A percentile compares a stretch with the other conserved stretches of the same genome.
Evolutionary conservation across 2,888 invertebrate genomes (phyloP).

Genomic region (Drosophila histrio): DNA sequence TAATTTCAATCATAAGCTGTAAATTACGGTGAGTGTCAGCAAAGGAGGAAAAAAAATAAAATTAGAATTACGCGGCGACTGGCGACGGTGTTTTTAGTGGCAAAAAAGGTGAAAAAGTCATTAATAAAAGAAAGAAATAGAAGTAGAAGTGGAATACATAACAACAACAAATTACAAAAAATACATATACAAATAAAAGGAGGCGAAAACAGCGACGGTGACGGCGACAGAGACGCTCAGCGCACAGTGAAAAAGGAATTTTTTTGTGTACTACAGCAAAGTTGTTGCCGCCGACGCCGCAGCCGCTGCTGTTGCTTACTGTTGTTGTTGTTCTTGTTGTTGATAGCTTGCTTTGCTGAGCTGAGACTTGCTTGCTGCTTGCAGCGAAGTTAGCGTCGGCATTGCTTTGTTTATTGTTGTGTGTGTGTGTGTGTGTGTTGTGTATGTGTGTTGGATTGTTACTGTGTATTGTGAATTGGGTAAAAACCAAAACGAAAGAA

Average conservation of each 20-base stretch:
- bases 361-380: constrained; percentile 51
- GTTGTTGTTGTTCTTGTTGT: constrained; percentile 39
- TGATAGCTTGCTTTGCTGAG: constrained; percentile 29
- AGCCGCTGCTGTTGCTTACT: constrained; percentile 33
- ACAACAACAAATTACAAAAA: constrained; percentile 41
- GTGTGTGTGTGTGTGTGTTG: constrained; percentile 31
- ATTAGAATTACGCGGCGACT: constrained; percentile 57
- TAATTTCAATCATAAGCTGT: constrained; percentile 50
- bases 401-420: constrained; percentile 57
- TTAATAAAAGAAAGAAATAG: constrained; percentile 62
- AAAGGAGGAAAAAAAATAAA: constrained; percentile 13
- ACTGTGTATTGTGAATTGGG: constrained; percentile 54
- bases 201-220: constrained; percentile 40
- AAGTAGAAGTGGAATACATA: constrained; percentile 48
- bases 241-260: constrained; percentile 65
- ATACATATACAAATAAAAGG: constrained; percentile 48
- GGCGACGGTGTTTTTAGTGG: constrained; percentile 45
- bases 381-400: constrained; percentile 44
- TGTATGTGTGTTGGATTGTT: constrained; percentile 26
- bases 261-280: constrained; percentile 70
- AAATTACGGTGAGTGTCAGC: constrained; percentile 69
- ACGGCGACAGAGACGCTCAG: constrained; percentile 25
- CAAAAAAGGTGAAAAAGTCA: constrained; percentile 75
- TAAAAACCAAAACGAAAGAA: constrained; percentile 62
- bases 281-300: constrained; percentile 46